A percentile compares a stretch with the other conserved stretches of the same genome.
Conservation (phyloP, 2,888 invertebrate genomes). For the Eutolmus rufibarbis region DNA sequence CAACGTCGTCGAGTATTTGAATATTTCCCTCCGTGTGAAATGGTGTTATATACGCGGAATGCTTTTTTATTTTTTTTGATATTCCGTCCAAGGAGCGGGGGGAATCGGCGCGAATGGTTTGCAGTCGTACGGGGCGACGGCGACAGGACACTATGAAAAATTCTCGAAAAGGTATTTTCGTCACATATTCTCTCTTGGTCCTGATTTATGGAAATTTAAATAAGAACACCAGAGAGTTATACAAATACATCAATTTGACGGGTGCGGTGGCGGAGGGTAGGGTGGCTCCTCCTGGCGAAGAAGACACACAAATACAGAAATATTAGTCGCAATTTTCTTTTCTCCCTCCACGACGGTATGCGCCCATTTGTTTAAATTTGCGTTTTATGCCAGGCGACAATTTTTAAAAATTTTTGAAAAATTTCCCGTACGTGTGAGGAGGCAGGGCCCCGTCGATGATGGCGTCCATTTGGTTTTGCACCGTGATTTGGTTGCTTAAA, state of each 20-base stretch:
- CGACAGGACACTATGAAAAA: slow-evolving; percentile 35
- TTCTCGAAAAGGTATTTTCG: slow-evolving; percentile 39
- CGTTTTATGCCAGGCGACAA: slow-evolving; percentile 37
- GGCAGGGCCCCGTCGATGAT: slow-evolving; percentile 8
- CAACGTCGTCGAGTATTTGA: slow-evolving; percentile 48
- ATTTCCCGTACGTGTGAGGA: slow-evolving; percentile 14
- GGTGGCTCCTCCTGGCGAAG: neutral
- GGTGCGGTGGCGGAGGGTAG: neutral
- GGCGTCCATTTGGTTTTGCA: slow-evolving; percentile 29
- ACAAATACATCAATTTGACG: slow-evolving; percentile 48
- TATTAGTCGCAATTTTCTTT: slow-evolving; percentile 36
- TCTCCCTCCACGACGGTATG: slow-evolving; percentile 4
- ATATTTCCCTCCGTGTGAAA: slow-evolving; percentile 25
- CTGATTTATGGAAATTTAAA: slow-evolving; percentile 53
- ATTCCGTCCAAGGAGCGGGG: neutral
- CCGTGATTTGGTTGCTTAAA: slow-evolving; percentile 37
- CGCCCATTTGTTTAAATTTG: slow-evolving; percentile 40
- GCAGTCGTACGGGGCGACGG: slow-evolving; percentile 2
- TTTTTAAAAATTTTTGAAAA: slow-evolving; percentile 38
- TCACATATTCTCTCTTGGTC: slow-evolving; percentile 45
- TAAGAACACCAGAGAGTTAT: slow-evolving; percentile 50
- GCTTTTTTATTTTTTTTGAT: neutral
- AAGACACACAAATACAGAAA: slow-evolving; percentile 39
- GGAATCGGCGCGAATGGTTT: slow-evolving; percentile 26
- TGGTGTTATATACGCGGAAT: neutral